phyloP scores from a whole-genome alignment of 2,113 vertebrate species.

The Lethenteron camtschaticum region DNA sequence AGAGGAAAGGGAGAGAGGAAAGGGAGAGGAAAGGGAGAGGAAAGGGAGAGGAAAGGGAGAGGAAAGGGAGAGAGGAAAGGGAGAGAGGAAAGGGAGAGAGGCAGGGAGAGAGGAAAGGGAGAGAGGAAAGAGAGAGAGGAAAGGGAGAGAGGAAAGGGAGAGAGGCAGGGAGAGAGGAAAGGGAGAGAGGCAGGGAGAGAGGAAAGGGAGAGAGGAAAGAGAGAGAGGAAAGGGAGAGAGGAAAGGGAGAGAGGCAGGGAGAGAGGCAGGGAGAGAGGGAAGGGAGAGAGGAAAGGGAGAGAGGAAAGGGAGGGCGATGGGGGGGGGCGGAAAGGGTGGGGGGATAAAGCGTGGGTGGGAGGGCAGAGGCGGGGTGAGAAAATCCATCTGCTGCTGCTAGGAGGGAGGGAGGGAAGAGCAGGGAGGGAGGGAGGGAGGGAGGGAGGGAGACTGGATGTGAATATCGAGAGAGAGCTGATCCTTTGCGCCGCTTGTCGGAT shows the following conservation, averaged over 20 bases:
- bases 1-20: rapidly evolving
- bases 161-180: too few species aligned
- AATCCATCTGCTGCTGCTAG: not conserved
- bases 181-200: too few species aligned
- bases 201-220: too few species aligned
- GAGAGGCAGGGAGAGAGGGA: too few species aligned
- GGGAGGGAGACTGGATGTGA: not conserved
- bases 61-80: slow-evolving; percentile 4
- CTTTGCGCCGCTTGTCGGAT: too few species aligned
- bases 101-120: not conserved
- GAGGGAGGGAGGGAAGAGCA: too few species aligned
- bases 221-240: too few species aligned
- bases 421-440: not conserved
- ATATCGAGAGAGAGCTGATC: too few species aligned
- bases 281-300: too few species aligned
- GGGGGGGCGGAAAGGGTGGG: not conserved
- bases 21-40: slow-evolving; percentile 12
- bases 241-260: too few species aligned
- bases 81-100: not conserved
- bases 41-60: not conserved
- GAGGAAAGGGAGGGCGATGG: too few species aligned
- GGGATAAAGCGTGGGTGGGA: not conserved
- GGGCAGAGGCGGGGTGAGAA: not conserved
- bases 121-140: slow-evolving; percentile 3
- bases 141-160: not conserved